Evolutionary conservation across 1,140 invertebrate species (phyloP), one percentile per base, ranked within the genome.

Genomic region (Aphaenogaster rudis): DNA sequence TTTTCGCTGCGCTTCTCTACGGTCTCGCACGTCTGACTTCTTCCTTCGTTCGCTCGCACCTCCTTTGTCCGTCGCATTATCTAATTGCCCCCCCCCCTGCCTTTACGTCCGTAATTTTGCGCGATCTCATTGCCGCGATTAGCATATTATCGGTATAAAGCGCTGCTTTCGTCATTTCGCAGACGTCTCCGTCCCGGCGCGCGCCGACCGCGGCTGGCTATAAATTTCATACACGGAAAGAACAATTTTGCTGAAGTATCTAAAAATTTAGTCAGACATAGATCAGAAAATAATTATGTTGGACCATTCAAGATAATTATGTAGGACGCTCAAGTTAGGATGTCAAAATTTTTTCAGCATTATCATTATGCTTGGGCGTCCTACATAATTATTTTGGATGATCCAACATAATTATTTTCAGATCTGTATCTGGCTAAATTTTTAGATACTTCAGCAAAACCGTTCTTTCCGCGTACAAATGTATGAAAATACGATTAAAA

Each of bases 81-180:
- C 48, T 71, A 81, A 81, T 81, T 72, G 39, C 36, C 36, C 15
- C 8, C 36, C 50, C 52, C 66, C 36, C 36, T 15, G 66, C 52
- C 66, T 71, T 81, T 81, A 57, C 36, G 50, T 33, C 6, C 39
- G 21, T 45, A 72, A 72, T 81, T 81, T 59, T 33, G 36, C 21
- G 17, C 50, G 42, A 72, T 81, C 36, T 69, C 48, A 69, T 54
- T 69, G 45, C 8, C 66, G 39, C 21, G 79, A 59, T 72, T 69
- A 57, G n/a, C 64, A 81, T 81, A 15, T 81, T 21, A 52, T 69
- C 66, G 39, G n/a, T 48, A 13, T 72, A 33, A 15, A 7, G 28
- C 9, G 21, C 6, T 7, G 50, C 33, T n/a, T 36, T 54, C 17
- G 21, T 36, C 36, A 81, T 54, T 81, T 71, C 11, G 6, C 50